phyloP scores from a whole-genome alignment of 2,797 vertebrate genomes.

The Leucoraja ocellata region DNA sequence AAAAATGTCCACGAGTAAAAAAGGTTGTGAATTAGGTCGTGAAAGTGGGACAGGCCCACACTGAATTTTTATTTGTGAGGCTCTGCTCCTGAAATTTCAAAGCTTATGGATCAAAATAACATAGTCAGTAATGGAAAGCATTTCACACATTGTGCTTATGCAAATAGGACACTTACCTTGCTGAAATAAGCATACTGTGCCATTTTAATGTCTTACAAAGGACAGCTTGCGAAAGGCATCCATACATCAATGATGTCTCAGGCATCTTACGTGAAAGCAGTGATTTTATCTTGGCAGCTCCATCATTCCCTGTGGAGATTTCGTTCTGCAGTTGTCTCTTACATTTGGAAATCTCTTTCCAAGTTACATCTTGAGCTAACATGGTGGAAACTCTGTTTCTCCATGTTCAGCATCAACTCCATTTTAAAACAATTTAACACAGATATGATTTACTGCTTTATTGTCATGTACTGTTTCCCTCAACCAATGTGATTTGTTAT shows the following conservation, averaged over 20 bases:
- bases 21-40: too few species aligned
- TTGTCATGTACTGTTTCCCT: background rate
- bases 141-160: background rate
- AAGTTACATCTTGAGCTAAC: background rate
- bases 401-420: background rate
- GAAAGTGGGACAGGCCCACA: too few species aligned
- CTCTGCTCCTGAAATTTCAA: background rate
- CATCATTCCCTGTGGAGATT: background rate
- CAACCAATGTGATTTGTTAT: constrained; percentile 14
- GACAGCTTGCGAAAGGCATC: background rate
- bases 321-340: background rate
- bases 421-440: background rate
- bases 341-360: background rate
- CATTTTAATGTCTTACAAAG: background rate
- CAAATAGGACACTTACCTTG: background rate
- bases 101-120: background rate
- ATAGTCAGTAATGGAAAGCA: background rate
- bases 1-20: too few species aligned
- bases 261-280: background rate
- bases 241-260: background rate
- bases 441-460: background rate
- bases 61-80: background rate
- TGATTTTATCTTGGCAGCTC: background rate
- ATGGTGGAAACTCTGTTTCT: background rate
- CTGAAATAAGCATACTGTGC: background rate